Evolutionary conservation across 2,888 invertebrate species (phyloP).

Genomic region (Sicus ferrugineus): DNA sequence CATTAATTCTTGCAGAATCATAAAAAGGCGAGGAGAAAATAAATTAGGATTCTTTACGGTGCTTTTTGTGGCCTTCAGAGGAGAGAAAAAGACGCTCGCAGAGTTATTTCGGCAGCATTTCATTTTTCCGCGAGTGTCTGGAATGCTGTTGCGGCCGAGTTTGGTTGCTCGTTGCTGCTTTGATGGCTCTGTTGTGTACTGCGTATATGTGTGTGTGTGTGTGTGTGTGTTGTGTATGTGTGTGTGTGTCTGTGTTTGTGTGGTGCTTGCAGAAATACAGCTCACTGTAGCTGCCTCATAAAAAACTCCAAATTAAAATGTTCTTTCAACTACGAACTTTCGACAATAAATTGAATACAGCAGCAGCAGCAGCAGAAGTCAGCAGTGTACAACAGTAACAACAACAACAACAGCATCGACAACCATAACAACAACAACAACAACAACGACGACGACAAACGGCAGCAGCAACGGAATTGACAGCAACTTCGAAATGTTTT

Average conservation of each 20-base stretch:
- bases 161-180: background rate
- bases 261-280: too few species aligned
- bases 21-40: background rate
- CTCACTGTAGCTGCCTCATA: conserved; percentile 24
- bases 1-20: background rate
- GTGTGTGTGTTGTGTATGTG: background rate
- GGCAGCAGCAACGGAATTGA: background rate
- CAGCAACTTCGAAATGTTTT: too few species aligned
- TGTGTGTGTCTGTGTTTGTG: background rate
- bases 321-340: conserved; percentile 64
- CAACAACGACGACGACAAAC: conserved; percentile 4
- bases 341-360: conserved; percentile 43
- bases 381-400: background rate
- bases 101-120: conserved; percentile 43
- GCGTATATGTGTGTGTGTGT: background rate
- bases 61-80: background rate
- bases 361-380: background rate
- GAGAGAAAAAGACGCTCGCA: background rate
- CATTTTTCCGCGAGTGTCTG: background rate
- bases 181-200: background rate
- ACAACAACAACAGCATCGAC: too few species aligned
- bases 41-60: background rate
- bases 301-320: conserved; percentile 61
- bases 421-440: conserved; percentile 11
- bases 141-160: background rate